These are phyloP conservation scores for Stenolophus ochropezus DNA, from an alignment of 2,888 invertebrate species.

Conservation along the genomic window DNA sequence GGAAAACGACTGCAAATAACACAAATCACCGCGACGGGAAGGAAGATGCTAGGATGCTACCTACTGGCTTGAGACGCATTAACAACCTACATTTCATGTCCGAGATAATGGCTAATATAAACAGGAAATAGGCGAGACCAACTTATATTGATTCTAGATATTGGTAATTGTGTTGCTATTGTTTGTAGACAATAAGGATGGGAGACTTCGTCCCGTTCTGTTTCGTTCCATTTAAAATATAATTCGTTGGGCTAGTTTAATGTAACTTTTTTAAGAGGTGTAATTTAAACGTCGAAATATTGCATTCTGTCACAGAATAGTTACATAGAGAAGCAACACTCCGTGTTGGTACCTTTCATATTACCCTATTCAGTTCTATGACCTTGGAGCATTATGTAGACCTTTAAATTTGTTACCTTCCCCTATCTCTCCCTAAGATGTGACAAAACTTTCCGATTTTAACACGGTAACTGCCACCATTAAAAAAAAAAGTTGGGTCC, in stretches of 20 bases:
- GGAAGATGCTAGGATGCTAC: background rate
- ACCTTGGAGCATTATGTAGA: too few species aligned
- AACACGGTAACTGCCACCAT: too few species aligned
- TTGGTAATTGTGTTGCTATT: conserved; percentile 20
- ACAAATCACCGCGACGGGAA: background rate
- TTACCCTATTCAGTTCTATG: too few species aligned
- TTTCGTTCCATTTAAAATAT: background rate
- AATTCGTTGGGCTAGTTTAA: background rate
- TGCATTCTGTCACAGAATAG: too few species aligned
- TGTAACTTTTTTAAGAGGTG: too few species aligned
- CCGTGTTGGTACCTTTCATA: too few species aligned
- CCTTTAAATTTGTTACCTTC: too few species aligned
- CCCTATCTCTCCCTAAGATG: too few species aligned
- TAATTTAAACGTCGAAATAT: too few species aligned
- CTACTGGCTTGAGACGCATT: conserved; percentile 3
- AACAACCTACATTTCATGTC: conserved; percentile 28
- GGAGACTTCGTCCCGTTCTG: background rate
- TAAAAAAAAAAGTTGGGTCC: too few species aligned
- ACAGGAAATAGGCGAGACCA: conserved; percentile 18
- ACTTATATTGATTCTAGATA: conserved; percentile 17
- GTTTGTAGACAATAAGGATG: background rate
- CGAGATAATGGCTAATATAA: conserved; percentile 8
- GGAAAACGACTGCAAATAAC: conserved; percentile 23
- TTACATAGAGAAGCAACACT: too few species aligned
- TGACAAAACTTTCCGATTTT: too few species aligned